phyloP scores from a whole-genome alignment of 2,797 vertebrate genomes.

The Apogon hyalosoma region DNA sequence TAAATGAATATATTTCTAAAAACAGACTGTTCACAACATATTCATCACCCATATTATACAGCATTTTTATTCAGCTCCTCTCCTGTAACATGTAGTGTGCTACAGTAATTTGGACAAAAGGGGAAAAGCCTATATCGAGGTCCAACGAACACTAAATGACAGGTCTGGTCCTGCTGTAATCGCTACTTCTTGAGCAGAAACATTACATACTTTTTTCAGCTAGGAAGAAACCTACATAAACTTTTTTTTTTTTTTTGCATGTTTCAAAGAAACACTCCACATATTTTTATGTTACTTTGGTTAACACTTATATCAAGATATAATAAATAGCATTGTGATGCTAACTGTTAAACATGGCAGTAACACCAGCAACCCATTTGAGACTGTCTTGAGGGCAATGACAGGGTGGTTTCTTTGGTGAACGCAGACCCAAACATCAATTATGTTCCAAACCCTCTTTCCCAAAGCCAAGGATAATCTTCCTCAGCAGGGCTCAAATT shows the following conservation, averaged over 20 bases:
- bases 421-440: constrained; percentile 78
- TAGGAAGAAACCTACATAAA: constrained; percentile 31
- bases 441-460: constrained; percentile 76
- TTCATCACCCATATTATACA: constrained; percentile 3
- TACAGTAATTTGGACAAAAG: constrained; percentile 54
- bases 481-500: constrained; percentile 82
- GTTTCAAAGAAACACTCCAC: constrained; percentile 27
- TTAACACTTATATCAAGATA: constrained; percentile 10
- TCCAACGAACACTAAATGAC: constrained; percentile 69
- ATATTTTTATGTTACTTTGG: constrained; percentile 11
- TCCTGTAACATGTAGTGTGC: constrained; percentile 27
- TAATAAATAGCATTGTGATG: neutral
- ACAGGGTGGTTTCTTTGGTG: constrained; percentile 76
- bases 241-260: constrained; percentile 39
- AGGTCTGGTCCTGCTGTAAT: constrained; percentile 69
- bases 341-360: constrained; percentile 21
- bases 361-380: constrained; percentile 16
- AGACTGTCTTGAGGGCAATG: constrained; percentile 53
- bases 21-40: constrained; percentile 6
- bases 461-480: constrained; percentile 78
- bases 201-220: constrained; percentile 42
- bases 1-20: constrained; percentile 10
- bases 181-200: constrained; percentile 66
- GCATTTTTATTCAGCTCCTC: constrained; percentile 7
- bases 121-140: constrained; percentile 55